Evolutionary conservation across 2,797 vertebrate genomes (phyloP).

Genomic region (Novumbra hubbsi): DNA sequence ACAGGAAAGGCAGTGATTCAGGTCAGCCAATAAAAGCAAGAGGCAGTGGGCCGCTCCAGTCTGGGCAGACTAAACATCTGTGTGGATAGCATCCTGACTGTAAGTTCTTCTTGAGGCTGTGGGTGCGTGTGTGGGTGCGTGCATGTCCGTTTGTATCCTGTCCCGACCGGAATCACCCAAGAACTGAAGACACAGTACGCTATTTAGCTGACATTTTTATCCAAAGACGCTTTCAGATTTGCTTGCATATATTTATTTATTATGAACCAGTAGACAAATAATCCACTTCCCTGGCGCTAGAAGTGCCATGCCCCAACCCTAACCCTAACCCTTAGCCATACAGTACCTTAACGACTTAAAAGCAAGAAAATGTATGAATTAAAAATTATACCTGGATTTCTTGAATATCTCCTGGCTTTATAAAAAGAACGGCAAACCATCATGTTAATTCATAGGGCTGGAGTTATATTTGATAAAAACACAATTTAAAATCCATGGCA

Average conservation of each 20-base stretch:
- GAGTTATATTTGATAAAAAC: neutral
- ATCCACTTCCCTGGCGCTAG: neutral
- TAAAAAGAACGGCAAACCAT: neutral
- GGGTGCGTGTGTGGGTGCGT: conserved; percentile 40
- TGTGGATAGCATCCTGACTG: conserved; percentile 65
- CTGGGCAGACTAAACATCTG: conserved; percentile 77
- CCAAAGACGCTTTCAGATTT: neutral
- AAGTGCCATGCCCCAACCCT: neutral
- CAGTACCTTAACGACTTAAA: neutral
- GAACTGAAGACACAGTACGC: neutral
- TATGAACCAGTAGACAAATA: neutral
- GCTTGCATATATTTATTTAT: neutral
- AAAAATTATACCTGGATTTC: neutral
- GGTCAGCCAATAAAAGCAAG: conserved; percentile 70
- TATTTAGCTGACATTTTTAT: neutral
- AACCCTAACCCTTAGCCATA: neutral
- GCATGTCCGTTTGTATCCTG: neutral
- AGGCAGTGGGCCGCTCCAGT: conserved; percentile 50
- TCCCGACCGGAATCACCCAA: neutral
- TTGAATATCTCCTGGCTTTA: neutral
- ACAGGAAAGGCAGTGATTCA: conserved; percentile 59
- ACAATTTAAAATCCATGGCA: neutral
- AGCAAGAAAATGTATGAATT: neutral
- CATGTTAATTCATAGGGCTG: neutral
- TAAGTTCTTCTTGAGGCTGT: conserved; percentile 39